phyloP scores from a whole-genome alignment of 1,140 invertebrate genomes.

The Calliopsis andreniformis region DNA sequence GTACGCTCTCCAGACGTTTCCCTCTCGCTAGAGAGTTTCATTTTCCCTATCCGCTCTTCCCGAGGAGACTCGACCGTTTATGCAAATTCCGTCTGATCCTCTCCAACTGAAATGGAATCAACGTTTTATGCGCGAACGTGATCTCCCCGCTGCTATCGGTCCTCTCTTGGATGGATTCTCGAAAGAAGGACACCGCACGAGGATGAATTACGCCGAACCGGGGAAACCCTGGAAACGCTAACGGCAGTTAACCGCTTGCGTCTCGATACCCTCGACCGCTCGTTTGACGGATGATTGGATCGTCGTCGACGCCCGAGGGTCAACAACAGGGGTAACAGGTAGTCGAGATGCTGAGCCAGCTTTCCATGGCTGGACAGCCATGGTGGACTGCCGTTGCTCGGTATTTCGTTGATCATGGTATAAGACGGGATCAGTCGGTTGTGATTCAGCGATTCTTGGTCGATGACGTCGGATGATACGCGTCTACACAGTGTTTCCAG shows the following conservation, averaged over 20 bases:
- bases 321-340: conserved; percentile 11
- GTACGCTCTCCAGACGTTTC: neutral
- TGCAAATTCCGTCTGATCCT: neutral
- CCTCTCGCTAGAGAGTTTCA: conserved; percentile 11
- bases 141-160: neutral
- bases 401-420: too few species aligned
- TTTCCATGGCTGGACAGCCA: neutral
- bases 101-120: neutral
- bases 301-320: neutral
- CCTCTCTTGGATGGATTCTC: too few species aligned
- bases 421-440: too few species aligned
- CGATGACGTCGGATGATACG: too few species aligned
- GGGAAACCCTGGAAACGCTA: neutral
- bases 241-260: neutral
- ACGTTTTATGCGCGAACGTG: neutral
- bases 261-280: neutral
- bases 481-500: too few species aligned
- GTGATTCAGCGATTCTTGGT: too few species aligned
- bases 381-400: too few species aligned
- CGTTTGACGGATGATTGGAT: neutral
- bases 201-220: neutral
- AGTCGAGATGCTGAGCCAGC: neutral
- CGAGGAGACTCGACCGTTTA: neutral
- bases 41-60: conserved; percentile 2
- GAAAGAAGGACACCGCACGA: neutral